These are phyloP conservation scores for Volucella bombylans DNA, from an alignment of 2,888 invertebrate genomes.

Conservation along the genomic window DNA sequence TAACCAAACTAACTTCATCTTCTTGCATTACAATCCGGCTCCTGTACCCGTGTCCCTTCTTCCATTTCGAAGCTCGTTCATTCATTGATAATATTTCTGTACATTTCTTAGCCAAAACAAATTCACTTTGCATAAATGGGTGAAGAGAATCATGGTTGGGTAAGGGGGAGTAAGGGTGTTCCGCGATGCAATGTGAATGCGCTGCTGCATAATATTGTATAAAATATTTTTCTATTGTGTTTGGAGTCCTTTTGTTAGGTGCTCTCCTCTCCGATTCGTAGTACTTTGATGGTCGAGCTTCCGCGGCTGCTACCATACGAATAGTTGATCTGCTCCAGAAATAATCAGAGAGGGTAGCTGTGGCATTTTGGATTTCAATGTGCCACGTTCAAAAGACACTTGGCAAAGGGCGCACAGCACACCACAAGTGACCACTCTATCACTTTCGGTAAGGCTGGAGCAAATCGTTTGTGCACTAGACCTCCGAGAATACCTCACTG, in stretches of 20 bases:
- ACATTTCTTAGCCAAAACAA: conserved; percentile 6
- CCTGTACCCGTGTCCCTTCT: not conserved
- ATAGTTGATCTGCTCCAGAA: conserved; percentile 21
- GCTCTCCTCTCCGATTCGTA: not conserved
- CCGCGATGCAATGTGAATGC: conserved; percentile 31
- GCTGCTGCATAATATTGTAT: conserved; percentile 56
- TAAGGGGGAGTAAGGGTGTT: conserved; percentile 14
- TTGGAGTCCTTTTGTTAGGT: conserved; percentile 9
- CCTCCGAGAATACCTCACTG: not conserved
- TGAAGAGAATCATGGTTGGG: not conserved
- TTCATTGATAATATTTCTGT: conserved; percentile 62
- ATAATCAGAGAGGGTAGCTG: conserved; percentile 44
- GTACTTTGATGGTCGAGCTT: conserved; percentile 10
- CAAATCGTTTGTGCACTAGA: conserved; percentile 58
- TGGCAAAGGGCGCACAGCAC: conserved; percentile 42
- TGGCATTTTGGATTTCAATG: not conserved
- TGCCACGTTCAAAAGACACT: conserved; percentile 33
- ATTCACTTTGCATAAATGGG: too few relatives aligned
- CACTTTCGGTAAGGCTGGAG: conserved; percentile 52
- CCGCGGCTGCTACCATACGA: conserved; percentile 27
- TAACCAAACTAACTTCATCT: conserved; percentile 15
- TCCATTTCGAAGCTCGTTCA: conserved; percentile 25
- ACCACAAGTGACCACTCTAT: conserved; percentile 63
- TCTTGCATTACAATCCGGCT: conserved; percentile 1
- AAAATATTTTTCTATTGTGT: conserved; percentile 68